Conservation (phyloP, 2,797 vertebrate genomes). For the Helostoma temminkii region DNA sequence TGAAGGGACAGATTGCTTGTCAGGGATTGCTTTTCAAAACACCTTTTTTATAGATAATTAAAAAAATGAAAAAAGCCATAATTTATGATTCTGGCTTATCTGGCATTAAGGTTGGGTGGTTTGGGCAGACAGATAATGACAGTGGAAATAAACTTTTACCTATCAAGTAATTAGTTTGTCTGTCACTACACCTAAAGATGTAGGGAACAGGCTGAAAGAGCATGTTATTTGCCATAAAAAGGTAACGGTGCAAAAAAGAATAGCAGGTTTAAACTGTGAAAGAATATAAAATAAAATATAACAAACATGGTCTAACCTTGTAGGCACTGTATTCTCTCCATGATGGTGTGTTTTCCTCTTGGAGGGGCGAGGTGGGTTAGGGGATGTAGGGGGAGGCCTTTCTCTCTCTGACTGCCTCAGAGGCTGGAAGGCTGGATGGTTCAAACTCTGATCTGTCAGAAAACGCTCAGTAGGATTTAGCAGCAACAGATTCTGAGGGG, state of each 20-base stretch:
- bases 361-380: constrained; percentile 91
- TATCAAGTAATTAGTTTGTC: too few relatives aligned
- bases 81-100: neutral
- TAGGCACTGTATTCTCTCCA: constrained; percentile 94
- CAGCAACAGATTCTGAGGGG: constrained; percentile 92
- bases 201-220: too few relatives aligned
- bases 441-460: constrained; percentile 96
- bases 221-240: too few relatives aligned
- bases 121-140: too few relatives aligned
- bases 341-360: constrained; percentile 99
- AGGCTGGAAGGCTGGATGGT: constrained; percentile 97
- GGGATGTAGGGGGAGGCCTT: constrained; percentile 88
- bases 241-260: neutral
- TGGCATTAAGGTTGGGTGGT: too few relatives aligned
- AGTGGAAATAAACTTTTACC: too few relatives aligned
- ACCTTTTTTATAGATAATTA: neutral
- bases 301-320: constrained; percentile 83
- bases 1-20: constrained; percentile 57
- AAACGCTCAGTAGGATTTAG: constrained; percentile 96
- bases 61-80: neutral
- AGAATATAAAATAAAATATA: neutral
- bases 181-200: too few relatives aligned
- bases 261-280: too few relatives aligned
- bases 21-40: neutral
- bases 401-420: constrained; percentile 94